Evolutionary conservation across 2,797 vertebrate species (phyloP).

Genomic region (Cossypha niveicapilla): DNA sequence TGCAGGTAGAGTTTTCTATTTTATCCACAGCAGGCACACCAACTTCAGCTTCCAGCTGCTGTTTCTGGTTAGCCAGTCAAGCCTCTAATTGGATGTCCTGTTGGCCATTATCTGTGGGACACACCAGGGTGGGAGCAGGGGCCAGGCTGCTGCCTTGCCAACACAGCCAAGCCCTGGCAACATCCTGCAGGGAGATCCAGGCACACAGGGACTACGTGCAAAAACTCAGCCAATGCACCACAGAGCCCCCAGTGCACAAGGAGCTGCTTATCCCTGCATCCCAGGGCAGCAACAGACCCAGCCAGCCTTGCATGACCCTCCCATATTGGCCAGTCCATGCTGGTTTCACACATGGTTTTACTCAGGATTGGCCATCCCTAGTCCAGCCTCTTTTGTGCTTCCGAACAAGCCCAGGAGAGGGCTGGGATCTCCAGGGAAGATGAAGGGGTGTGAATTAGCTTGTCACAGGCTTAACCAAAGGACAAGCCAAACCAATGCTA

Average conservation of each 20-base stretch:
- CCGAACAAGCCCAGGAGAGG: not conserved
- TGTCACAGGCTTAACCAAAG: not conserved
- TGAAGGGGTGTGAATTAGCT: not conserved
- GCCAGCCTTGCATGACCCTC: not conserved
- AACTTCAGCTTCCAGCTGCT: not conserved
- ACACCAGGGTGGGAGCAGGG: not conserved
- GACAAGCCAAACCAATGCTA: not conserved
- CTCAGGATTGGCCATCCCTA: not conserved
- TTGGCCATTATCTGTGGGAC: slow-evolving; percentile 10
- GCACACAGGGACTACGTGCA: not conserved
- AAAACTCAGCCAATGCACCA: not conserved
- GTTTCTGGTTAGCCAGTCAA: slow-evolving; percentile 36
- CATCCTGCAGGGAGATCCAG: not conserved
- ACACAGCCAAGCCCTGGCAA: not conserved
- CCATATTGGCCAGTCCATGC: not conserved
- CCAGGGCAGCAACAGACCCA: not conserved
- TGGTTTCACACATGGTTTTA: not conserved
- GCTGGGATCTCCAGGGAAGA: not conserved
- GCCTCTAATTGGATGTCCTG: slow-evolving; percentile 21
- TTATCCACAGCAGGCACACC: not conserved
- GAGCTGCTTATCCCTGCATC: not conserved
- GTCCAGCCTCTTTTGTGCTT: not conserved
- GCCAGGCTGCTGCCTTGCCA: not conserved
- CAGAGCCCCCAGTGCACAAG: not conserved
- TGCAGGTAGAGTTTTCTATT: slow-evolving; percentile 12